Conservation (phyloP, 2,113 vertebrate species). For the Passer domesticus region DNA sequence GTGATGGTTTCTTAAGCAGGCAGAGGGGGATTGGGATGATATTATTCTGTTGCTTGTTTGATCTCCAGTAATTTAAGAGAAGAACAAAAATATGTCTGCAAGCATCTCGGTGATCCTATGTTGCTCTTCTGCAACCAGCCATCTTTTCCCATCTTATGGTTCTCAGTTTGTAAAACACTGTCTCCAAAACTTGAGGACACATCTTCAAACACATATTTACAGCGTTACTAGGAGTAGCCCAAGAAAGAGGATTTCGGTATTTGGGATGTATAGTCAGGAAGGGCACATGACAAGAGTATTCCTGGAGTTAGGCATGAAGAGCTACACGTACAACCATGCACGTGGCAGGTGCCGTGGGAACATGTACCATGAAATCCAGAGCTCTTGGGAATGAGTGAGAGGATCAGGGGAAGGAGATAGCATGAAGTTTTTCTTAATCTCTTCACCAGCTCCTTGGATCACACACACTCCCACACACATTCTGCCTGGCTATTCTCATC, state of each 20-base stretch:
- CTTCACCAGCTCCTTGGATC: neutral
- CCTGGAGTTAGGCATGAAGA: neutral
- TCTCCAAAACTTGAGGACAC: neutral
- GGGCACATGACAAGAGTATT: neutral
- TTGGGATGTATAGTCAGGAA: neutral
- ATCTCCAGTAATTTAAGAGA: neutral
- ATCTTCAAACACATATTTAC: neutral
- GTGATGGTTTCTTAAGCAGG: neutral
- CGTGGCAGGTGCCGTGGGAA: neutral
- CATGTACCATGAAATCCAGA: neutral
- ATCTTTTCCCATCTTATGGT: neutral
- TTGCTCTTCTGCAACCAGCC: neutral
- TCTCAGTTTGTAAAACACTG: neutral
- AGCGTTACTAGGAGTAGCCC: neutral
- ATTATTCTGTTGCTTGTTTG: neutral
- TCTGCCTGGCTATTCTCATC: neutral
- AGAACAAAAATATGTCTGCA: neutral
- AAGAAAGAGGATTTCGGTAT: neutral
- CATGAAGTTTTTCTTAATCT: neutral
- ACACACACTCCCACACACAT: fast-evolving
- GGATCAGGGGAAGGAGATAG: neutral
- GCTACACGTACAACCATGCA: neutral
- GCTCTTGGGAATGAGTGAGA: neutral
- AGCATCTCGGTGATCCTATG: neutral
- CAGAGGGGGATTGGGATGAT: neutral